phyloP scores from a whole-genome alignment of 2,797 vertebrate species.

The Ctenochaetus hawaiiensis region DNA sequence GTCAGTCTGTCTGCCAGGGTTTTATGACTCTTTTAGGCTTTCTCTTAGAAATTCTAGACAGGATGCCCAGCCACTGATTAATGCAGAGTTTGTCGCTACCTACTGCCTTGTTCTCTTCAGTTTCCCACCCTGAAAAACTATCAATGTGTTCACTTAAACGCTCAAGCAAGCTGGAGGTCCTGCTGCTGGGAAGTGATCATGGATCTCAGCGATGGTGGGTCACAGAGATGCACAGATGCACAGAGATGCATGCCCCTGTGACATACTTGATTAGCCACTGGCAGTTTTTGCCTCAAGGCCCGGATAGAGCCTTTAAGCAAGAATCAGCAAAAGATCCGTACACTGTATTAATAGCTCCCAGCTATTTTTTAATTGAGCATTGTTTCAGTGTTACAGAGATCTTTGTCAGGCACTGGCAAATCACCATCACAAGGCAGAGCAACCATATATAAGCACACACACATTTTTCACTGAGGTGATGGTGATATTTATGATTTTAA shows the following conservation, averaged over 20 bases:
- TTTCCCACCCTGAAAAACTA: not conserved
- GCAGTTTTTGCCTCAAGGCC: slow-evolving; percentile 3
- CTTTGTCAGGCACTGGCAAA: too few species aligned
- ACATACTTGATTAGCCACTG: slow-evolving; percentile 18
- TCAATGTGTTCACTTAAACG: slow-evolving; percentile 27
- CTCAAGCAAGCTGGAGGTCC: not conserved
- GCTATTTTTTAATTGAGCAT: too few species aligned
- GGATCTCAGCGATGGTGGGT: not conserved
- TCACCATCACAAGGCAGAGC: too few species aligned
- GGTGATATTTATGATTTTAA: too few species aligned
- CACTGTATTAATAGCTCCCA: too few species aligned
- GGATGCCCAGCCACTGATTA: slow-evolving; percentile 4
- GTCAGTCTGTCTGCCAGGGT: slow-evolving; percentile 22
- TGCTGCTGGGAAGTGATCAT: slow-evolving; percentile 14
- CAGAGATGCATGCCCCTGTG: slow-evolving; percentile 6
- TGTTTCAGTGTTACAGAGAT: too few species aligned
- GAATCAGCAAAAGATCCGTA: too few species aligned
- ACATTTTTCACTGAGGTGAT: too few species aligned
- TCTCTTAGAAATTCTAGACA: slow-evolving; percentile 26
- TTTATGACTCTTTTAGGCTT: slow-evolving; percentile 26
- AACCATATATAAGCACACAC: too few species aligned
- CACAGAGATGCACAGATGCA: slow-evolving; percentile 11
- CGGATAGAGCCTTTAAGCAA: not conserved
- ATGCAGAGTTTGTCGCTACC: slow-evolving; percentile 15
- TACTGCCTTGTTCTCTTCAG: slow-evolving; percentile 14